phyloP scores from a whole-genome alignment of 1,140 invertebrate genomes.

The Apis mellifera region Amel_HAv3.1 CM009941.2:13872501-13873000 shows the following conservation, averaged over 20 bases:
- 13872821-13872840: not conserved
- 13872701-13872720: not conserved
- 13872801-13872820: not conserved
- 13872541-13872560: not conserved
- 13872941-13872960: too few relatives aligned
- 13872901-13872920: not conserved
- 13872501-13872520: not conserved
- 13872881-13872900: too few relatives aligned
- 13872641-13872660: not conserved
- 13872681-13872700: not conserved
- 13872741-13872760: not conserved
- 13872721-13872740: not conserved
- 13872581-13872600: not conserved
- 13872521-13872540: not conserved
- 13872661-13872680: not conserved
- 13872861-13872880: not conserved
- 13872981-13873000: slow-evolving; percentile 4
- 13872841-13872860: not conserved
- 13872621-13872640: not conserved
- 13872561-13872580: not conserved
- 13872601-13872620: not conserved
- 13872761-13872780: not conserved
- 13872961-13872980: too few relatives aligned
- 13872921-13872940: not conserved
- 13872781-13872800: not conserved